These are phyloP conservation scores for Bombylius discolor DNA, from an alignment of 2,888 invertebrate species.

Conservation along the genomic window DNA sequence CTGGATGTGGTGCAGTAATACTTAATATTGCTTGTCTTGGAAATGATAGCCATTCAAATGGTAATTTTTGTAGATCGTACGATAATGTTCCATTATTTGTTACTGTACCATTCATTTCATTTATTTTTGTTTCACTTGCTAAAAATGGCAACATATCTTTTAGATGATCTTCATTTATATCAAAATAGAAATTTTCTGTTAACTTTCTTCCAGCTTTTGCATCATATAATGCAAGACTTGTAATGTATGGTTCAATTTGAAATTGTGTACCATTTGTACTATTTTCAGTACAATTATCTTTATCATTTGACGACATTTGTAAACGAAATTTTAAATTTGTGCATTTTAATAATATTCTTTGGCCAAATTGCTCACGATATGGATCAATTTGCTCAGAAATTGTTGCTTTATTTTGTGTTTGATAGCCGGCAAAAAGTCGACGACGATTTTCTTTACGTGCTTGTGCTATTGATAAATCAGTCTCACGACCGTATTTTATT, in stretches of 20 bases:
- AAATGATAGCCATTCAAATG: conserved; percentile 58
- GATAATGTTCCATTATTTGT: conserved; percentile 19
- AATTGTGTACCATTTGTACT: conserved; percentile 59
- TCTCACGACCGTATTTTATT: conserved; percentile 81
- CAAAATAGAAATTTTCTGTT: conserved; percentile 87
- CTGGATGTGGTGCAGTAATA: conserved; percentile 76
- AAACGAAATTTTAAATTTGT: conserved; percentile 72
- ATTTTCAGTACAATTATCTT: conserved; percentile 38
- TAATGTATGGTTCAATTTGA: conserved; percentile 80
- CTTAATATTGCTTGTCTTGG: conserved; percentile 70
- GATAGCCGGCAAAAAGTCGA: conserved; percentile 61
- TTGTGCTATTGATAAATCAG: conserved; percentile 71
- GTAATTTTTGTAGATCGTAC: conserved; percentile 51
- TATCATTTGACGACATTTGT: conserved; percentile 47
- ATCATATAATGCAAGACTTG: conserved; percentile 81
- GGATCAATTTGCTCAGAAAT: conserved; percentile 51
- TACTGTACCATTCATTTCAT: conserved; percentile 13
- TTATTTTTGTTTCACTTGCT: conserved; percentile 2
- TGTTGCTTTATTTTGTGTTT: conserved; percentile 33
- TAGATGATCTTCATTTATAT: conserved; percentile 66
- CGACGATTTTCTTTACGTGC: conserved; percentile 68
- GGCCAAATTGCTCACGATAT: conserved; percentile 77
- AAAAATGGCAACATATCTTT: conserved; percentile 39
- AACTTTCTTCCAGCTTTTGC: conserved; percentile 74
- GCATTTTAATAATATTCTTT: conserved; percentile 69